These are phyloP conservation scores for Gallinago undulata DNA, from an alignment of 2,113 vertebrate species.

Conservation along the genomic window DNA sequence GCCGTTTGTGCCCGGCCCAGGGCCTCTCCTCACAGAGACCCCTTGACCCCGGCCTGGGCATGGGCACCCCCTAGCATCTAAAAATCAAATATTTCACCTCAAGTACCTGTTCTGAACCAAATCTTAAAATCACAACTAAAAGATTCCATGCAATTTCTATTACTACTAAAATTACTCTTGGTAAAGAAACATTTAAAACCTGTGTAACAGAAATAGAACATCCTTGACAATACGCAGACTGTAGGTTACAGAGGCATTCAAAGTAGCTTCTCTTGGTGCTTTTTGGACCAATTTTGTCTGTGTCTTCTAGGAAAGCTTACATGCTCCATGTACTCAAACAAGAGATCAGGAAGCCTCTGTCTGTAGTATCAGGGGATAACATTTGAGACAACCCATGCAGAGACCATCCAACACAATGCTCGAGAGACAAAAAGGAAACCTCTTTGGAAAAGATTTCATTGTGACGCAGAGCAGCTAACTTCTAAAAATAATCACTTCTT, in stretches of 20 bases:
- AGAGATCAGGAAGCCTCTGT: neutral
- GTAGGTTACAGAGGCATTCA: neutral
- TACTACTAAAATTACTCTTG: neutral
- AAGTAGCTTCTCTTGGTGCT: neutral
- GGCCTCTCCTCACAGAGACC: neutral
- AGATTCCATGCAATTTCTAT: neutral
- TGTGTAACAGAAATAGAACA: neutral
- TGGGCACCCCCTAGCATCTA: fast-evolving
- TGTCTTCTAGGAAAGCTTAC: neutral
- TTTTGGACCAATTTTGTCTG: neutral
- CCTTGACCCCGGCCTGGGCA: neutral
- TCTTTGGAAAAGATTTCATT: neutral
- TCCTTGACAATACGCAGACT: neutral
- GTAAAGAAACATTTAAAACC: neutral
- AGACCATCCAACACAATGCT: neutral
- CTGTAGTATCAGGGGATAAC: neutral
- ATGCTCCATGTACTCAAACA: neutral
- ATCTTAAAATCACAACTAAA: neutral
- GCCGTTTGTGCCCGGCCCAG: fast-evolving
- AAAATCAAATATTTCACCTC: neutral
- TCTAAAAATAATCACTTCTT: neutral
- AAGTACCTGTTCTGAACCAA: neutral
- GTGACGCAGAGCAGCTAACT: neutral
- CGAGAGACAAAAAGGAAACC: neutral
- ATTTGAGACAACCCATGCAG: too few species aligned